A percentile compares a stretch with the other conserved stretches of the same genome.
phyloP scores from a whole-genome alignment of 2,113 vertebrate species.

The Aphelocoma coerulescens region DNA sequence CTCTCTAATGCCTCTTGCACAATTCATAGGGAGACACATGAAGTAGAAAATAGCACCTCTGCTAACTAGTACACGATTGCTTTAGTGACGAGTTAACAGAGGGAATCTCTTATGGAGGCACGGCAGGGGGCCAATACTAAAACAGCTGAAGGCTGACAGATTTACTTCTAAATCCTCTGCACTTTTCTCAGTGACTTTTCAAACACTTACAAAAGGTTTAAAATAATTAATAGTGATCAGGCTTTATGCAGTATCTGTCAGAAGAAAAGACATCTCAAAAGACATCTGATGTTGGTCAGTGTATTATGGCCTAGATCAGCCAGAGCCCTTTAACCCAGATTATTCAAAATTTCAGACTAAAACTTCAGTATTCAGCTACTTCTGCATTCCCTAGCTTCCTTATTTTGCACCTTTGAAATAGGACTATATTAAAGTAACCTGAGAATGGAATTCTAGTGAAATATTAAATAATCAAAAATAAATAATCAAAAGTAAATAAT shows the following conservation, averaged over 20 bases:
- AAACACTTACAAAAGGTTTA: not conserved
- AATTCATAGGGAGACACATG: slow-evolving; percentile 40
- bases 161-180: not conserved
- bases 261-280: not conserved
- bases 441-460: not conserved
- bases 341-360: not conserved
- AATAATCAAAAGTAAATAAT: not conserved
- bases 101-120: slow-evolving; percentile 27
- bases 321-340: not conserved
- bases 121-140: not conserved
- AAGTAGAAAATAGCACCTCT: slow-evolving; percentile 53
- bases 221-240: not conserved
- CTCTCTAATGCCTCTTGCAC: slow-evolving; percentile 41
- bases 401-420: not conserved
- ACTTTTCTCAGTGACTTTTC: not conserved
- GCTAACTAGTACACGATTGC: slow-evolving; percentile 33
- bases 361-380: not conserved
- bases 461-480: slow-evolving; percentile 40
- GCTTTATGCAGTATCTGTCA: not conserved
- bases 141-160: not conserved
- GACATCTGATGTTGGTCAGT: not conserved
- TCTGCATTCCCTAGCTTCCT: not conserved
- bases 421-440: not conserved
- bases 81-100: slow-evolving; percentile 34
- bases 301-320: not conserved